Percentiles rank a stretch among this genome's conserved stretches.
Evolutionary conservation across 2,113 vertebrate genomes (phyloP).

Genomic region (Oryzias javanicus): DNA sequence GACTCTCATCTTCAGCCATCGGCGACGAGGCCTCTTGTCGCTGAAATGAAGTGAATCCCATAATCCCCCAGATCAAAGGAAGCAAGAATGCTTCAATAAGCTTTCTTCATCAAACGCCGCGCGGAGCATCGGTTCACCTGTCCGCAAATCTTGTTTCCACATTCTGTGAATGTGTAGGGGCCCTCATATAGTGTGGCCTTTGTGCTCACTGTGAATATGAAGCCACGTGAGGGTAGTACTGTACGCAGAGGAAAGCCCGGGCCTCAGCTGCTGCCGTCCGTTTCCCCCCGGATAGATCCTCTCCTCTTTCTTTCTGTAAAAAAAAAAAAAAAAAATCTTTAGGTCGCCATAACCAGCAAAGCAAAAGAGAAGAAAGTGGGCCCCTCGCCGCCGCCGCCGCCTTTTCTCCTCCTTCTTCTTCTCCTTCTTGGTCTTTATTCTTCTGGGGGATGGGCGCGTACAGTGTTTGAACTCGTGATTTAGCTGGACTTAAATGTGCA

Average conservation of each 20-base stretch:
- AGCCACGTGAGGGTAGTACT: constrained; percentile 49
- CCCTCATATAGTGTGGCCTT: constrained; percentile 53
- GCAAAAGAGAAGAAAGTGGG: constrained; percentile 32
- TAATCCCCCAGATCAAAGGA: constrained; percentile 36
- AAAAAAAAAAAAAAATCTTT: constrained; percentile 17
- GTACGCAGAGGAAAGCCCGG: constrained; percentile 62
- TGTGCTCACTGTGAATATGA: constrained; percentile 55
- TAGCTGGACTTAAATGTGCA: constrained; percentile 39
- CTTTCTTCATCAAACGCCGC: neutral
- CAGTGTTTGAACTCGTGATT: constrained; percentile 59
- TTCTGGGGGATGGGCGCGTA: constrained; percentile 54
- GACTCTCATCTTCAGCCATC: constrained; percentile 59
- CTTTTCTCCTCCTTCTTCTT: constrained; percentile 36
- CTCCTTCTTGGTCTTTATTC: constrained; percentile 40
- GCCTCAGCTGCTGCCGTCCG: constrained; percentile 66
- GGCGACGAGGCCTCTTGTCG: constrained; percentile 45
- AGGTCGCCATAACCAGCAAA: constrained; percentile 20
- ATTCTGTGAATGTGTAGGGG: constrained; percentile 42
- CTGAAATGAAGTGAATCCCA: constrained; percentile 46
- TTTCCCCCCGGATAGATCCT: constrained; percentile 41
- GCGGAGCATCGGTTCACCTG: constrained; percentile 8
- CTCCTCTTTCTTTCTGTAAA: constrained; percentile 29
- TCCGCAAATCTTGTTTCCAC: constrained; percentile 39
- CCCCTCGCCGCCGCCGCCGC: constrained; percentile 21
- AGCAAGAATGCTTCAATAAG: constrained; percentile 6